These are phyloP conservation scores for Melopsittacus undulatus DNA, from an alignment of 2,797 vertebrate genomes.

Conservation along the genomic window DNA sequence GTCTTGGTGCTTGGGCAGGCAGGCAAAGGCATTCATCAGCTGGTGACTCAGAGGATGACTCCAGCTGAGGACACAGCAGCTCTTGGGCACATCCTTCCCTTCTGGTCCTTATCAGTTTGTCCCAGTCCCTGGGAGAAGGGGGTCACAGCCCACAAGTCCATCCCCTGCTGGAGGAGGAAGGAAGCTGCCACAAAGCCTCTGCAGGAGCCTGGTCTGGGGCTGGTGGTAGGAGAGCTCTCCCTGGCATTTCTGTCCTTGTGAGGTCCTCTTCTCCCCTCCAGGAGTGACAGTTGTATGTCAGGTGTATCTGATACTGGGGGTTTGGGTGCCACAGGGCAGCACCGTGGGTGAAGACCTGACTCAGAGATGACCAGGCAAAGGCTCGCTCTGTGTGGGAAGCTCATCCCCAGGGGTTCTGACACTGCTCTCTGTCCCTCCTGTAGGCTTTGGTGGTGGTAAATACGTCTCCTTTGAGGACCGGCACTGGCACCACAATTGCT, in stretches of 20 bases:
- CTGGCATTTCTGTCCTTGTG: not conserved
- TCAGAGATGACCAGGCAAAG: not conserved
- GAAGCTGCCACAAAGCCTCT: not conserved
- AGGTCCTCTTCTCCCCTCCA: not conserved
- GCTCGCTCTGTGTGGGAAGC: rapidly evolving
- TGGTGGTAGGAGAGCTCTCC: not conserved
- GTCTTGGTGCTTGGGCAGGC: not conserved
- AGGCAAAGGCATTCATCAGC: not conserved
- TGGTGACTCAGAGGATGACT: conserved; percentile 33
- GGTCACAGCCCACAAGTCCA: not conserved
- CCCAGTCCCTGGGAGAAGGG: not conserved
- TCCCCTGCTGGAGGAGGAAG: not conserved
- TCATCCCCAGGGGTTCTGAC: not conserved
- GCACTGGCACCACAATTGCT: conserved; percentile 83
- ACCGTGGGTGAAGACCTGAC: not conserved
- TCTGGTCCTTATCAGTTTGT: not conserved
- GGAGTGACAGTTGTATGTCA: rapidly evolving
- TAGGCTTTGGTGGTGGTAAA: conserved; percentile 79
- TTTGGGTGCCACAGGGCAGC: not conserved
- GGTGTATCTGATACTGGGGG: not conserved
- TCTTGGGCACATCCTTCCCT: not conserved
- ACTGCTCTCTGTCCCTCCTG: not conserved
- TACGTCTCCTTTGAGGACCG: conserved; percentile 83
- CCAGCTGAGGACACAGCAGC: not conserved
- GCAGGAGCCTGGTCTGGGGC: not conserved